A percentile compares a stretch with the other conserved stretches of the same genome.
phyloP scores from a whole-genome alignment of 1,140 invertebrate genomes.

The Lethrus apterus region DNA sequence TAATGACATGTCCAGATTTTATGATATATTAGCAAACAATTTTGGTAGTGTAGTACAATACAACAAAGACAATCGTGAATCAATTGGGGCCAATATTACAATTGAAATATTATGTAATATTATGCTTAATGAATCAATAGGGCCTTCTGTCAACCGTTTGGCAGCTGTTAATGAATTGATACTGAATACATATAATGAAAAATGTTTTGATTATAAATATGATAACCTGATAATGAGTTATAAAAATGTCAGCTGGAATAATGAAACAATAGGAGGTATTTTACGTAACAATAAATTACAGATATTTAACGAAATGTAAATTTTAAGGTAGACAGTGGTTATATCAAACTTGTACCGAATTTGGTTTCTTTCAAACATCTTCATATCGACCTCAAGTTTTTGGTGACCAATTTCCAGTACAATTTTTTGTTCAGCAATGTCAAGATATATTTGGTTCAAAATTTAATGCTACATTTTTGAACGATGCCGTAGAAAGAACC shows the following conservation, averaged over 20 bases:
- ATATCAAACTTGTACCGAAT: slow-evolving; percentile 94
- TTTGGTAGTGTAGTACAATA: slow-evolving; percentile 87
- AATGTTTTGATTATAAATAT: slow-evolving; percentile 80
- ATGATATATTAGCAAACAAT: slow-evolving; percentile 71
- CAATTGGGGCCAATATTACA: slow-evolving; percentile 60
- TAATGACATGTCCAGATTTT: slow-evolving; percentile 76
- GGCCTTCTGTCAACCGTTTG: slow-evolving; percentile 59
- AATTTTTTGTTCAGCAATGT: slow-evolving; percentile 79
- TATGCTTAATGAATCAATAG: slow-evolving; percentile 56
- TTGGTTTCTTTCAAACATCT: slow-evolving; percentile 90
- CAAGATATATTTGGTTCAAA: slow-evolving; percentile 68
- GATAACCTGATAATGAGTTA: slow-evolving; percentile 67
- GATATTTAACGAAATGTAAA: too few species aligned
- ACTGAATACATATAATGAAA: slow-evolving; percentile 58
- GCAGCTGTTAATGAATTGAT: slow-evolving; percentile 67
- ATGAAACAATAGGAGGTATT: slow-evolving; percentile 54
- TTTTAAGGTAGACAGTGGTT: slow-evolving; percentile 83
- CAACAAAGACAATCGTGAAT: slow-evolving; percentile 84
- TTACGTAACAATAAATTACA: too few species aligned
- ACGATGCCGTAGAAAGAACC: slow-evolving; percentile 56
- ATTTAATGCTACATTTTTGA: slow-evolving; percentile 53
- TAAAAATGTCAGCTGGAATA: slow-evolving; percentile 61
- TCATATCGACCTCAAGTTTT: slow-evolving; percentile 65
- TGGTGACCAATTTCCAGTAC: slow-evolving; percentile 65
- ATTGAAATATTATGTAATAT: slow-evolving; percentile 71